Evolutionary conservation across 2,888 invertebrate genomes (phyloP), one percentile per base, ranked within the genome.

Genomic region (Trileptium ribeirensis): DNA sequence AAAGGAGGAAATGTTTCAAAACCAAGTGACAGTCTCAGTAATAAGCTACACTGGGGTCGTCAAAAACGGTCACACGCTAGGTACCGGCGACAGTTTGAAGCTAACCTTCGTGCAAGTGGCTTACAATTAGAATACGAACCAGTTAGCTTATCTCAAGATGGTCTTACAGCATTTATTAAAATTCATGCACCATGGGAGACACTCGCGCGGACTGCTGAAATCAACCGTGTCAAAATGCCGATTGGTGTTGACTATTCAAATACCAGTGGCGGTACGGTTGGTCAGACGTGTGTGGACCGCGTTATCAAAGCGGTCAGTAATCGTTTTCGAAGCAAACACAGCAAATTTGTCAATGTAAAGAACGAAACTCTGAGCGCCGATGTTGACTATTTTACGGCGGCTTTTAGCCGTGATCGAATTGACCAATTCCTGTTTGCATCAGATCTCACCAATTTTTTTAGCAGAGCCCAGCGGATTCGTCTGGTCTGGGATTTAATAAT

Each of bases 371-470:
- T 31, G 15, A 15, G 64, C n/a, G n/a, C n/a, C n/a, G n/a, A n/a
- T 51, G 51, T 51, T 8, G 51, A 51, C 95, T 85, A 92, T 92
- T 1, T 93, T 94, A 0, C 95, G 94, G 85, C 86, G 92, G 38
- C 94, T 93, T 0, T 94, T 94, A 85, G 95, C 94, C 87, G 94
- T 95, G 0, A 36, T 39, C 70, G 75, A 31, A 2, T 79, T n/a
- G 38, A 81, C 2, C 81, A 81, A 39, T 81, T 81, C 37, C 51
- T 81, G 3, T n/a, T 81, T 24, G 29, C 74, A 31, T 1, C 33
- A 81, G n/a, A 38, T 3, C 1, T 37, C 36, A 8, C 38, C 81
- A 33, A 75, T 81, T 36, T 81, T 81, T 64, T 79, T 75, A n/a
- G 33, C 81, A 33, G 74, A 8, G 67, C 81, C 1, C 81, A 81